Base-by-base conservation (phyloP, 2,888 invertebrate species). In the Caenorhabditis angaria region DNA sequence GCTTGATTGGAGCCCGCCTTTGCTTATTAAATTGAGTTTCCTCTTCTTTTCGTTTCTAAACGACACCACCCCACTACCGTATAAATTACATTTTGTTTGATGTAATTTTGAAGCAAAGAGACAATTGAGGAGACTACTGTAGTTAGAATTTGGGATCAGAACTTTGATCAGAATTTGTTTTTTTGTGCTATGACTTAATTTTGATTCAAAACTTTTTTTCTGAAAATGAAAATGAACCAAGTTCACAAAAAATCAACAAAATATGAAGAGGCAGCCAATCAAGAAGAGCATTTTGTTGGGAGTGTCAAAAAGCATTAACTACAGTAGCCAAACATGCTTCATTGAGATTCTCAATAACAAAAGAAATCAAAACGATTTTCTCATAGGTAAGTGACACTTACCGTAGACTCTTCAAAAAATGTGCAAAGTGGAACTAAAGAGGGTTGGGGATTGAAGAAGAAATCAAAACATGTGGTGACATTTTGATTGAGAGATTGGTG, bases 321-420 rank as follows among this genome's bases (percentile, higher is more conserved):
- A 41, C 41, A 41, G 41, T 41, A 41, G 41, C n/a, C n/a, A n/a
- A n/a, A n/a, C n/a, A n/a, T n/a, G n/a, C n/a, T 41, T 41, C 18
- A 3, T 18, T 18, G 41, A 41, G 18, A 18, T 18, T 32, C 5
- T 32, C 32, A 32, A 41, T 3, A 41, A 41, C 3, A 41, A 41
- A 41, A 41, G 14, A 41, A 41, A n/a, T n/a, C n/a, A n/a, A 41
- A 18, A 14, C 41, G 6, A 41, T 41, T 41, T 41, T 41, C 41
- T 18, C 41, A 41, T 41, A 41, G 41, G 41, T 41, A 41, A 41
- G 41, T 41, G 41, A 41, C 41, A 41, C 41, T 41, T 41, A 41
- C 41, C 41, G 41, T 41, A 41, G 10, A n/a, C 41, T 41, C 41
- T 41, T 41, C 41, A 41, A 41, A 18, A n/a, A n/a, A 14, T 12